These are phyloP conservation scores for Dryococelus australis DNA, from an alignment of 2,888 invertebrate species.

Conservation along the genomic window DNA sequence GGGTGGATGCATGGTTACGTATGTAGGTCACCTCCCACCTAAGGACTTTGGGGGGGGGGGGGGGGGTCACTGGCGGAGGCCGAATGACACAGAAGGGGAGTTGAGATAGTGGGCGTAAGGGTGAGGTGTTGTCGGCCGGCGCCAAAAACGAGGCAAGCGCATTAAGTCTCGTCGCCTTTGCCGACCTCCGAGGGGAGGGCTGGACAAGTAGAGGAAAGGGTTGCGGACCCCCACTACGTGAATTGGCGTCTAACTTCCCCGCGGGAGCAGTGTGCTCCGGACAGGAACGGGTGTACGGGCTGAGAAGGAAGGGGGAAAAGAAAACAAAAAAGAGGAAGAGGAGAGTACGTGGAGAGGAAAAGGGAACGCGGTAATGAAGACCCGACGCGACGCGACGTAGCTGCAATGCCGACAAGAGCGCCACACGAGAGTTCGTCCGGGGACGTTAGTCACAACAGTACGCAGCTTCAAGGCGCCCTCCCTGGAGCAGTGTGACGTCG, in stretches of 20 bases:
- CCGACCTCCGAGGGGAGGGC: neutral
- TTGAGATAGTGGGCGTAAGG: neutral
- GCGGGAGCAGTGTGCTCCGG: neutral
- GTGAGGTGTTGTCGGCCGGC: neutral
- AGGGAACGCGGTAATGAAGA: neutral
- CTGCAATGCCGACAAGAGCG: neutral
- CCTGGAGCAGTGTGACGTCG: too few species aligned
- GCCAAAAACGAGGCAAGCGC: constrained; percentile 4
- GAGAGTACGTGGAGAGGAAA: neutral
- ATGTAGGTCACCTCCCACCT: neutral
- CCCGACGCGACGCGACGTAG: neutral
- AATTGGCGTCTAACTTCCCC: neutral
- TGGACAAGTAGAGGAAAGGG: neutral
- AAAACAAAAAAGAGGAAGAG: neutral
- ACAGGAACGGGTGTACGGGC: neutral
- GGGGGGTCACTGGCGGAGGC: neutral
- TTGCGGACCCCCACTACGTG: neutral
- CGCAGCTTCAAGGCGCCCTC: too few species aligned
- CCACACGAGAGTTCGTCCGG: neutral
- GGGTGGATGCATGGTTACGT: neutral
- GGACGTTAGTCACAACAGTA: too few species aligned
- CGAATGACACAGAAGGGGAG: neutral
- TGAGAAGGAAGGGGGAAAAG: neutral
- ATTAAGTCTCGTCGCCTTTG: neutral
- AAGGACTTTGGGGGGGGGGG: too few species aligned